Evolutionary conservation across 2,113 vertebrate genomes (phyloP).

Genomic region (Muntiacus muntjak): DNA sequence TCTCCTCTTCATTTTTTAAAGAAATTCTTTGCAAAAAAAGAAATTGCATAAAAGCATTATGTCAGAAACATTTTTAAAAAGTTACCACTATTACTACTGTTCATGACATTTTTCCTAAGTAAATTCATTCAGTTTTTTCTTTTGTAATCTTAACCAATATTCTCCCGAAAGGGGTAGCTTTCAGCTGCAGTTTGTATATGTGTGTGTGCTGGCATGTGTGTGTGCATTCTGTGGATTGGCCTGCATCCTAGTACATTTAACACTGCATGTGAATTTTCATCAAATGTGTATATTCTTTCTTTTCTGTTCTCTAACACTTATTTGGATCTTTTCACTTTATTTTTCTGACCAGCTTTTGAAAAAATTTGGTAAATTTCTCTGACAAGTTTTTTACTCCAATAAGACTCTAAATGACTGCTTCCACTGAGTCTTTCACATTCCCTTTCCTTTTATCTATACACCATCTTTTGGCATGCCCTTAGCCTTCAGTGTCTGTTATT

Average conservation of each 20-base stretch:
- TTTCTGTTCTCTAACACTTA: not conserved
- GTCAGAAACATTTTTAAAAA: not conserved
- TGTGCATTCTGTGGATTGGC: not conserved
- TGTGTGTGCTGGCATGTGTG: not conserved
- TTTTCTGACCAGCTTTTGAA: not conserved
- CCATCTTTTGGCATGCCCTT: not conserved
- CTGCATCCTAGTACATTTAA: not conserved
- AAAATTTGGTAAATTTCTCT: not conserved
- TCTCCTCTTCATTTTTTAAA: not conserved
- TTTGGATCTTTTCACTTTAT: not conserved
- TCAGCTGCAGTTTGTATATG: not conserved
- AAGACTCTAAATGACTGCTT: not conserved
- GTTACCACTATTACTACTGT: not conserved
- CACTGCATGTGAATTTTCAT: not conserved
- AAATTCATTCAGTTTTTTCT: not conserved
- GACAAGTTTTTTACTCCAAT: not conserved
- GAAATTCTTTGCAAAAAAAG: not conserved
- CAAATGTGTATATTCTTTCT: not conserved
- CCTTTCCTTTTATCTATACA: not conserved
- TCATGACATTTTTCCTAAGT: not conserved
- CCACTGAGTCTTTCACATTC: not conserved
- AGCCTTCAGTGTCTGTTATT: not conserved
- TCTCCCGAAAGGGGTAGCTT: not conserved
- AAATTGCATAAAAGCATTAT: not conserved
- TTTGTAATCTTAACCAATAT: not conserved